These are phyloP conservation scores for Tetrapedia diversipes DNA, from an alignment of 2,888 invertebrate genomes.

Conservation along the genomic window DNA sequence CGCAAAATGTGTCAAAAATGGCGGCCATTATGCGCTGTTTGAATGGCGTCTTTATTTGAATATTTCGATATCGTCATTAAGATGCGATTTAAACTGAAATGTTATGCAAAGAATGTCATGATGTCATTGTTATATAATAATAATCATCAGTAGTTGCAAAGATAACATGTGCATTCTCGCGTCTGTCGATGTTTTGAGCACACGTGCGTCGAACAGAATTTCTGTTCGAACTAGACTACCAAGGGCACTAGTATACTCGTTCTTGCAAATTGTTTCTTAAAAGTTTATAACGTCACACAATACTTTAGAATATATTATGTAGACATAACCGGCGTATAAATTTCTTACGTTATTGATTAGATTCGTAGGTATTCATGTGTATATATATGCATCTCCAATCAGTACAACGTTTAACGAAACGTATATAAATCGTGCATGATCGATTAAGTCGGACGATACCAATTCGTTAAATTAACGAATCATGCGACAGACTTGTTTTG, in stretches of 20 bases:
- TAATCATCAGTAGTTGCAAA: not conserved
- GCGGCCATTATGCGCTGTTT: slow-evolving; percentile 17
- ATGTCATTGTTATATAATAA: not conserved
- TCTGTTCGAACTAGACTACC: not conserved
- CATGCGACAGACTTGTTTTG: slow-evolving; percentile 49
- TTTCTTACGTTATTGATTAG: too few species aligned
- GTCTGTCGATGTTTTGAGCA: not conserved
- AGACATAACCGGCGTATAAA: not conserved
- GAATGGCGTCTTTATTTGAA: not conserved
- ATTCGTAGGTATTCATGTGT: too few species aligned
- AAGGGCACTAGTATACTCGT: not conserved
- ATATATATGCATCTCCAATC: too few species aligned
- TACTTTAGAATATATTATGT: not conserved
- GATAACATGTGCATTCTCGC: slow-evolving; percentile 3
- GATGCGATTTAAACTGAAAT: not conserved
- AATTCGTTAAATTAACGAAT: slow-evolving; percentile 41
- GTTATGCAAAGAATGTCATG: not conserved
- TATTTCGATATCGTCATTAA: too few species aligned
- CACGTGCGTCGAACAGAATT: not conserved
- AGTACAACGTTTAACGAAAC: slow-evolving; percentile 16
- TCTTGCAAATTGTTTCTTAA: not conserved
- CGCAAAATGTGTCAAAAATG: slow-evolving; percentile 20
- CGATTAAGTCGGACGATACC: slow-evolving; percentile 23
- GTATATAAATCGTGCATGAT: slow-evolving; percentile 27
- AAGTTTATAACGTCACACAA: not conserved